Base-by-base conservation (phyloP, 1,140 invertebrate species). In the Archegozetes longisetosus region DNA sequence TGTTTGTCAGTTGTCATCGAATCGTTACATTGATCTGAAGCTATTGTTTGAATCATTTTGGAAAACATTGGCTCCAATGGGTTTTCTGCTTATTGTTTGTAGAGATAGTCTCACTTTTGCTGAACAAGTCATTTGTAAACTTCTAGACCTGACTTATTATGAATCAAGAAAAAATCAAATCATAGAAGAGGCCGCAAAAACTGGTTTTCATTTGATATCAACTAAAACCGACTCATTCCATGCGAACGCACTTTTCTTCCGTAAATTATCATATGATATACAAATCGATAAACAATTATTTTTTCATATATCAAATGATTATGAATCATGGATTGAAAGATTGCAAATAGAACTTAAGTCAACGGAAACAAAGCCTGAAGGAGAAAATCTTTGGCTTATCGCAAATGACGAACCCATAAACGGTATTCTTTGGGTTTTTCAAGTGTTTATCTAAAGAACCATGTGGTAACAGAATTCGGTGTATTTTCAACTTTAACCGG, bases 371-470 rank as follows among this genome's bases (percentile, higher is more conserved):
- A 54, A 64, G 68, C 26, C 53, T 73, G 4, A 72, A 29, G 22
- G 28, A 50, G 17, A 65, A 20, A 60, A 62, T 27, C n/a, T 68
- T 17, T 68, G 67, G 67, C 20, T 68, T 1, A 26, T 68, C 12
- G 61, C 65, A 24, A 61, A 66, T 49, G 65, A 68, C 23, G 26
- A 17, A 22, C 26, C 68, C 25, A 83, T 76, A n/a, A 13, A 65
- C 55, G 48, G 91, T 92, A 51, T 76, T 90, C 24, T 72, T 94
- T 49, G 93, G 93, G 48, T 72, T 97, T 64, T 81, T 84, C 60
- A 92, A 86, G 65, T 97, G 93, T 70, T 74, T 96, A 32, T 82
- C 83, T 66, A 78, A 79, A 64, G 92, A 96, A 74, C 77, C 81
- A 6, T 84, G 84, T 54, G 88, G 88, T 52, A 72, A 78, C 46